Evolutionary conservation across 1,140 invertebrate genomes (phyloP).

Genomic region (Lerema accius): DNA sequence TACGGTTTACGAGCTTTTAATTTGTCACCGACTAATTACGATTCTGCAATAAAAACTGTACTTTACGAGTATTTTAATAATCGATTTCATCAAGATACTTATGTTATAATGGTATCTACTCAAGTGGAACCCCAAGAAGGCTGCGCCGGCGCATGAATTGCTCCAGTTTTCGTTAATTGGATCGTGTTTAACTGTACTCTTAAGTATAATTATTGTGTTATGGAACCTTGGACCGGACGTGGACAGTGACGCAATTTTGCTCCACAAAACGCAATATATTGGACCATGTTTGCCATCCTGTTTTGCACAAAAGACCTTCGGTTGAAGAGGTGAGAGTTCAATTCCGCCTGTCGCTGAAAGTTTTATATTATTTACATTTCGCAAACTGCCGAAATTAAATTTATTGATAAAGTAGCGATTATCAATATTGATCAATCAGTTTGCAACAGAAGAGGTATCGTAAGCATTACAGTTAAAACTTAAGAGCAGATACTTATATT

Average conservation of each 20-base stretch:
- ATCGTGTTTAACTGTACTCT: slow-evolving; percentile 49
- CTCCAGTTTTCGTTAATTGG: slow-evolving; percentile 62
- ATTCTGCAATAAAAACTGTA: too few relatives aligned
- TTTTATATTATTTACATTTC: slow-evolving; percentile 58
- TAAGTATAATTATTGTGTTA: slow-evolving; percentile 51
- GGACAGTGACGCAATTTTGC: slow-evolving; percentile 56
- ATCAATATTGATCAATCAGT: too few relatives aligned
- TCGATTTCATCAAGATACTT: too few relatives aligned
- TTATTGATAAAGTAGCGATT: too few relatives aligned
- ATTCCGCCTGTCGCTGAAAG: slow-evolving; percentile 30
- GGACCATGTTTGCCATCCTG: slow-evolving; percentile 61
- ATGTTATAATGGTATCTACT: too few relatives aligned
- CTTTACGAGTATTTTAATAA: too few relatives aligned
- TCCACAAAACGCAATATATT: slow-evolving; percentile 54
- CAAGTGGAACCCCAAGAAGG: slow-evolving; percentile 23
- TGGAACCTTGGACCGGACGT: slow-evolving; percentile 42
- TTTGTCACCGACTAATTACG: too few relatives aligned
- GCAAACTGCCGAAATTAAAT: slow-evolving; percentile 22
- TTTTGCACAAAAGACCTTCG: slow-evolving; percentile 71
- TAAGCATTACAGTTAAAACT: too few relatives aligned
- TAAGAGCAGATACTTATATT: too few relatives aligned
- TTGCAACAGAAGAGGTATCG: too few relatives aligned
- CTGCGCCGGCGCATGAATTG: slow-evolving; percentile 38
- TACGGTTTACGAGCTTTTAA: too few relatives aligned
- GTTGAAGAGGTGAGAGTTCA: slow-evolving; percentile 40